Conservation (phyloP, 2,888 invertebrate species). For the Hetaerina titia region DNA sequence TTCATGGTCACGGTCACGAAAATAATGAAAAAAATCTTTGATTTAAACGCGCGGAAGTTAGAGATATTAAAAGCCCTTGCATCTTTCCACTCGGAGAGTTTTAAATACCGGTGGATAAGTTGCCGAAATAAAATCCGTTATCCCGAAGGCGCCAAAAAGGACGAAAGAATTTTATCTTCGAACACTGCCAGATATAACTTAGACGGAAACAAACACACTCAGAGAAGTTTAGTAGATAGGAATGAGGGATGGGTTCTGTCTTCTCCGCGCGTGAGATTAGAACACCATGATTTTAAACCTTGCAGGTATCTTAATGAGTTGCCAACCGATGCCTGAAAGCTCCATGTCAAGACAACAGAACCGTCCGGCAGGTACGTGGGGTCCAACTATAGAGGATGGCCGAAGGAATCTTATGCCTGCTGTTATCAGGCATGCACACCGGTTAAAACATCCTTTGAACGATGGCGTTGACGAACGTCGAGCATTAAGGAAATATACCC, state of each 20-base stretch:
- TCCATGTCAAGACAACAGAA: too few relatives aligned
- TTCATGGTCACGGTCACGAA: neutral
- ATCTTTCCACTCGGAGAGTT: neutral
- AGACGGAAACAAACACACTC: neutral
- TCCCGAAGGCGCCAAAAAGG: neutral
- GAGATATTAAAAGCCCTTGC: neutral
- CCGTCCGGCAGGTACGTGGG: too few relatives aligned
- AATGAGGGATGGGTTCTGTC: neutral
- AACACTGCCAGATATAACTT: neutral
- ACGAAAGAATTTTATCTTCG: neutral
- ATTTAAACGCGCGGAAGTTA: neutral
- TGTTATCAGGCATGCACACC: too few relatives aligned
- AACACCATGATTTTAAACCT: neutral
- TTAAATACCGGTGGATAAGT: neutral
- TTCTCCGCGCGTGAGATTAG: neutral
- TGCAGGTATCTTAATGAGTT: too few relatives aligned
- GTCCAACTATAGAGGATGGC: too few relatives aligned
- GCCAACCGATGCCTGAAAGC: too few relatives aligned
- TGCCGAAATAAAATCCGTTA: slow-evolving; percentile 6
- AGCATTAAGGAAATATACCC: too few relatives aligned
- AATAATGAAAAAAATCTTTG: neutral
- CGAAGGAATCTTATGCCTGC: too few relatives aligned
- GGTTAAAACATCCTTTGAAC: too few relatives aligned
- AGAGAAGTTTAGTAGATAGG: neutral
- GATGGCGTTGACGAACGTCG: too few relatives aligned